Base-by-base conservation (phyloP, 2,113 vertebrate species). In the Gymnocephalus cernua region DNA sequence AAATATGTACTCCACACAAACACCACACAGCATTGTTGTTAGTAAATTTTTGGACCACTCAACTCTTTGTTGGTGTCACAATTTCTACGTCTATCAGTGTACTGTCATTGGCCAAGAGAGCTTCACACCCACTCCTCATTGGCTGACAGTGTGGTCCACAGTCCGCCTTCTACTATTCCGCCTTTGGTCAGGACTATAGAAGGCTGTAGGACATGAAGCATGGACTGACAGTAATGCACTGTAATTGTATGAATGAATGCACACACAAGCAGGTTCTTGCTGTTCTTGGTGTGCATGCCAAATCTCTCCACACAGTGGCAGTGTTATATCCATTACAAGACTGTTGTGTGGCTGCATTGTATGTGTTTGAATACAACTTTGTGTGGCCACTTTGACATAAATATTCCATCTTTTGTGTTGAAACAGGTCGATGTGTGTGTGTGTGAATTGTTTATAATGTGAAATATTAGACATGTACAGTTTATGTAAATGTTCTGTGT, bases 11-110 rank as follows among this genome's bases (percentile, higher is more conserved):
- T 35, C 32, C 67, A 68, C 51, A 41, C 50, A 65, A 73, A 83
- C 81, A 75, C 80, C 76, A 87, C 54, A 72, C 66, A 88, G 85
- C 92, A 77, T 80, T 75, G 53, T 94, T 94, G 93, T 94, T 95
- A 95, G 93, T 94, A 95, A 95, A 94, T 90, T 15, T 51, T 45
- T 82, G 73, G 84, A 77, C 32, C 79, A 50, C 54, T 64, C 71
- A 35, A 64, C 25, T 64, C 58, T 65, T 44, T 67, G 65, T 48
- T 69, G 51, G 48, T 59, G 21, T 74, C 48, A n/a, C 45, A 45
- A 58, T 67, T 51, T 25, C 63, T 35, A 57, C 56, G 29, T 58
- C 68, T 68, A 62, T 76, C n/a, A 59, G 19, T 72, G 62, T 57
- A 45, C 54, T 44, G 67, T 67, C 45, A 62, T 50, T 80, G 71